phyloP scores from a whole-genome alignment of 2,888 invertebrate species.

The Mimachlamys varia region DNA sequence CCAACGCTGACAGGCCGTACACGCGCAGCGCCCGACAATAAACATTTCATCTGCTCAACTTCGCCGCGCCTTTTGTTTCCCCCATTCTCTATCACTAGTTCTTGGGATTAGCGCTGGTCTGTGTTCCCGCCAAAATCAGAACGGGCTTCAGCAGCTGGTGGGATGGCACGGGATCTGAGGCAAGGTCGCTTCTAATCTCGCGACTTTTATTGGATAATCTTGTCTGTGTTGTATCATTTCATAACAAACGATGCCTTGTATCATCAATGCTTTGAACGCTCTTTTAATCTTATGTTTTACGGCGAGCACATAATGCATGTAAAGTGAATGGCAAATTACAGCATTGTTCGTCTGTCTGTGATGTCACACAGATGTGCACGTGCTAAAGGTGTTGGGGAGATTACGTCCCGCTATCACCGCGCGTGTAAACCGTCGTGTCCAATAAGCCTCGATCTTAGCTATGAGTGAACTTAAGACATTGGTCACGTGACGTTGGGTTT shows the following conservation, averaged over 20 bases:
- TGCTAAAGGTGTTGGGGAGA: not conserved
- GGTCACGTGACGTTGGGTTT: not conserved
- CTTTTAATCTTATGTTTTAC: not conserved
- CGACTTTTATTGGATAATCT: conserved; percentile 10
- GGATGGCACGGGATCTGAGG: conserved; percentile 1
- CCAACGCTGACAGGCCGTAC: conserved; percentile 18
- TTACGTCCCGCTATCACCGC: not conserved
- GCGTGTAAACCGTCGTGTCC: not conserved
- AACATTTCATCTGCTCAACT: not conserved
- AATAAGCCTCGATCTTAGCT: not conserved
- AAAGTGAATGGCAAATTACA: not conserved
- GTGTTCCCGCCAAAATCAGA: not conserved
- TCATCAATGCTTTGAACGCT: not conserved
- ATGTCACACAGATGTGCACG: not conserved
- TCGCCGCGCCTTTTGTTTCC: not conserved
- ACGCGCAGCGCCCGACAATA: conserved; percentile 2
- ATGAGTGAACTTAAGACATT: not conserved
- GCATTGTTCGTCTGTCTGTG: not conserved
- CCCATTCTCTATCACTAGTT: not conserved
- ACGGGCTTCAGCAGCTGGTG: not conserved
- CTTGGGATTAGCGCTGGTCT: not conserved
- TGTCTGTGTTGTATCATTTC: not conserved
- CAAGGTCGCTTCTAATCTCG: conserved; percentile 2
- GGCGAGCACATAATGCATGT: not conserved
- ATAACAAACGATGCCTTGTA: not conserved